A percentile compares a stretch with the other conserved stretches of the same genome.
phyloP scores from a whole-genome alignment of 2,888 invertebrate species.

The Melanotus villosus region DNA sequence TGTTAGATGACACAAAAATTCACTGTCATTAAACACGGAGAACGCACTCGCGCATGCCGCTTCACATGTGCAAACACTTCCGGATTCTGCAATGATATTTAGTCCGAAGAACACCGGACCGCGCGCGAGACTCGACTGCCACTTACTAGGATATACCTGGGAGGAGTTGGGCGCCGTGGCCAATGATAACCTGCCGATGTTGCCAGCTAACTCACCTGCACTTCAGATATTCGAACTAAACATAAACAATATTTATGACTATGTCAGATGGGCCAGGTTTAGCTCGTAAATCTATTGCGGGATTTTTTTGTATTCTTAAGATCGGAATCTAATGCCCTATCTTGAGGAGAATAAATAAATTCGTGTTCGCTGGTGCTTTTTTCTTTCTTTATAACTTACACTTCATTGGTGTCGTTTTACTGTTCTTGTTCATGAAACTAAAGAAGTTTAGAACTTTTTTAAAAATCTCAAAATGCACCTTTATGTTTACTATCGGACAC shows the following conservation, averaged over 20 bases:
- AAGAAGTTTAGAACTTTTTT: too few species aligned
- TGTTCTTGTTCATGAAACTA: constrained; percentile 28
- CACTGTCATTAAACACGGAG: constrained; percentile 20
- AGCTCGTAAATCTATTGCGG: constrained; percentile 67
- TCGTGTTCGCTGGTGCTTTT: constrained; percentile 41
- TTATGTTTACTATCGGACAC: too few species aligned
- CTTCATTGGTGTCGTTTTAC: constrained; percentile 38
- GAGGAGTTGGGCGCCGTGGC: constrained; percentile 63
- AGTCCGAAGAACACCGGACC: constrained; percentile 47
- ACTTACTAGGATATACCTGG: constrained; percentile 59
- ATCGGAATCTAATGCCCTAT: constrained; percentile 59
- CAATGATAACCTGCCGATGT: constrained; percentile 65
- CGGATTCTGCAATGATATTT: constrained; percentile 45
- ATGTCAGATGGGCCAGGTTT: constrained; percentile 68
- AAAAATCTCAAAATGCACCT: too few species aligned
- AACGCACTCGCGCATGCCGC: constrained; percentile 34
- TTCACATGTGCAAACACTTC: constrained; percentile 44
- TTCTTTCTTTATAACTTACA: constrained; percentile 42
- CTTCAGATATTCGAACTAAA: constrained; percentile 62
- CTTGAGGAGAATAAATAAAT: constrained; percentile 46
- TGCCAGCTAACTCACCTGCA: constrained; percentile 64
- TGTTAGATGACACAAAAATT: constrained; percentile 19
- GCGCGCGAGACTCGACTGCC: constrained; percentile 65
- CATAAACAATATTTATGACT: constrained; percentile 70
- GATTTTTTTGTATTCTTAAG: constrained; percentile 60